phyloP scores from a whole-genome alignment of 2,888 invertebrate species.

The Heliconius aoede region DNA sequence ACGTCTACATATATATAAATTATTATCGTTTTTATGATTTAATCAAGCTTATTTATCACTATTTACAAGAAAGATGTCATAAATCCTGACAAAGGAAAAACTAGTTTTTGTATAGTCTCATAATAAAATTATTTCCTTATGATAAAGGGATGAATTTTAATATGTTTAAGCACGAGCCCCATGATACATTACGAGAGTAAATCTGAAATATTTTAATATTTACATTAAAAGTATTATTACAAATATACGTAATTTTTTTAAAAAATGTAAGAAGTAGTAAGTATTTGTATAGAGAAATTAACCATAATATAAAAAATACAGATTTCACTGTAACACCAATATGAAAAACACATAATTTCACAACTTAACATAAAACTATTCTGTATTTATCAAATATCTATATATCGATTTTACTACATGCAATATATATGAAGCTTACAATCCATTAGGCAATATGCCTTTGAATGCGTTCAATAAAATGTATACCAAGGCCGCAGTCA shows the following conservation, averaged over 20 bases:
- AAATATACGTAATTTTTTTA: too few species aligned
- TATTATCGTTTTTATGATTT: slow-evolving; percentile 9
- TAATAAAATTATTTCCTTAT: not conserved
- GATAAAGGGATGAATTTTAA: too few species aligned
- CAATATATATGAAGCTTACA: slow-evolving; percentile 33
- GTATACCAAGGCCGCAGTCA: slow-evolving; percentile 75
- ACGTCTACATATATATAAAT: not conserved
- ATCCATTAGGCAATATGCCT: slow-evolving; percentile 57
- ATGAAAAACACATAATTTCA: too few species aligned
- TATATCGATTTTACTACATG: not conserved
- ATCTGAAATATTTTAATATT: not conserved
- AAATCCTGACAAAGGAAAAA: slow-evolving; percentile 19
- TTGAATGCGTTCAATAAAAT: slow-evolving; percentile 61
- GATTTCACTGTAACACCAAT: too few species aligned
- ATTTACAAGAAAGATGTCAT: not conserved
- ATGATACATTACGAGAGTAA: not conserved
- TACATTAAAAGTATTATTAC: too few species aligned
- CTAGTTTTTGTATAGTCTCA: slow-evolving; percentile 5
- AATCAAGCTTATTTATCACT: slow-evolving; percentile 12
- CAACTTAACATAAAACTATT: too few species aligned
- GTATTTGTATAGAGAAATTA: too few species aligned
- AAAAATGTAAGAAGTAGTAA: too few species aligned
- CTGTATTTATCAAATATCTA: too few species aligned
- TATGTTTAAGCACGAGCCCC: not conserved
- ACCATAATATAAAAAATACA: too few species aligned